Conservation (phyloP, 2,797 vertebrate species). For the Miichthys miiuy region DNA sequence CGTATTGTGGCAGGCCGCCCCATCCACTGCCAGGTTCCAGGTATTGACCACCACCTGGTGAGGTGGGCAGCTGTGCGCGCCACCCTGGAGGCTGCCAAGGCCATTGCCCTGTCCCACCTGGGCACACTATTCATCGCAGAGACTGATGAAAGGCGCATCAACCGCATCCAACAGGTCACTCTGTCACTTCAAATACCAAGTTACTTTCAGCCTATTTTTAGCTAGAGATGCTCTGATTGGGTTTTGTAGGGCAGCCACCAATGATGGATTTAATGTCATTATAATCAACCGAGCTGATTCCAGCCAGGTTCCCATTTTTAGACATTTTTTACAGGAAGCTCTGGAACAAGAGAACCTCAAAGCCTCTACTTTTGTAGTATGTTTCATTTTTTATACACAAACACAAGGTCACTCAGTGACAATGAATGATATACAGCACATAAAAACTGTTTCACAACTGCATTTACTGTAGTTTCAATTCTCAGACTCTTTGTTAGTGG, state of each 20-base stretch:
- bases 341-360: not conserved
- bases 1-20: constrained; percentile 94
- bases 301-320: not conserved
- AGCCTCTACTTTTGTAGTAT: not conserved
- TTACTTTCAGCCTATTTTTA: not conserved
- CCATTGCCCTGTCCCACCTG: constrained; percentile 93
- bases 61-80: constrained; percentile 94
- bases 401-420: too few species aligned
- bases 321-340: not conserved
- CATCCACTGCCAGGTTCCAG: constrained; percentile 97
- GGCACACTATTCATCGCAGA: constrained; percentile 95
- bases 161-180: constrained; percentile 95
- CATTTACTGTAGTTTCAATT: too few species aligned
- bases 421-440: too few species aligned
- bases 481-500: too few species aligned
- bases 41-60: constrained; percentile 94
- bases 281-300: not conserved
- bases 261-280: constrained; percentile 1
- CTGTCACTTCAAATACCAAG: not conserved
- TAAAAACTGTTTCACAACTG: too few species aligned
- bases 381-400: too few species aligned
- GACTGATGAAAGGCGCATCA: constrained; percentile 96
- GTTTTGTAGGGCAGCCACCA: not conserved
- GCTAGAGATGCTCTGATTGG: not conserved
- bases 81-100: constrained; percentile 94